phyloP scores from a whole-genome alignment of 2,113 vertebrate species.

The Psammodynastes pulverulentus region DNA sequence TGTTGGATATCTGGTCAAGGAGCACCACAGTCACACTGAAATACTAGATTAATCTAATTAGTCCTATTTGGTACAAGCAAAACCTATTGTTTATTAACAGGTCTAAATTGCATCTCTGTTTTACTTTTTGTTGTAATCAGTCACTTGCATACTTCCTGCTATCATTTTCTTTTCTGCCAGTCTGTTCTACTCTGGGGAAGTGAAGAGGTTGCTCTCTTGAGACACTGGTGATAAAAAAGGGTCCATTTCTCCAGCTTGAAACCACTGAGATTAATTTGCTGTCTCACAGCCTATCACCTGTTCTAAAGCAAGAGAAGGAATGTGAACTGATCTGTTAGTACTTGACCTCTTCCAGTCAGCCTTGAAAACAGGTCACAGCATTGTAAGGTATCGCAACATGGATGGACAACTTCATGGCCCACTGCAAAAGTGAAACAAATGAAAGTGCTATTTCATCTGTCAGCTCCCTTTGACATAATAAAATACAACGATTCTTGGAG shows the following conservation, averaged over 20 bases:
- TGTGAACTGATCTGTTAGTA: neutral
- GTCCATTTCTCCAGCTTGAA: neutral
- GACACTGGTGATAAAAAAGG: neutral
- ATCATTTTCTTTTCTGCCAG: neutral
- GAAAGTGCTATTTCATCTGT: slow-evolving; percentile 19
- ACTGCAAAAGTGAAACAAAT: slow-evolving; percentile 15
- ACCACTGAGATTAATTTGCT: slow-evolving; percentile 16
- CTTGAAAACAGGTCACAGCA: slow-evolving; percentile 14
- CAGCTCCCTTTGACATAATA: slow-evolving; percentile 2
- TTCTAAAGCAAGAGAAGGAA: slow-evolving; percentile 3
- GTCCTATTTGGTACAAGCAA: neutral
- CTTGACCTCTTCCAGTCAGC: slow-evolving; percentile 14
- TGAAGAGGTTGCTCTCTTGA: neutral
- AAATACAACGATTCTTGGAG: neutral
- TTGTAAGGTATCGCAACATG: neutral
- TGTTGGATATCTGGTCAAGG: no score
- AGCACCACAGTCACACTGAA: no score
- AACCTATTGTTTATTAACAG: neutral
- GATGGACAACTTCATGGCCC: slow-evolving; percentile 22
- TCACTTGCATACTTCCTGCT: neutral
- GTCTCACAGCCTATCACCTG: slow-evolving; percentile 14
- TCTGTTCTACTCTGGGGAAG: neutral
- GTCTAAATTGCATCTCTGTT: neutral
- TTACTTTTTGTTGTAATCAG: neutral
- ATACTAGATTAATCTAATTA: neutral